These are phyloP conservation scores for Aelia acuminata DNA, from an alignment of 2,888 invertebrate species.

Conservation along the genomic window DNA sequence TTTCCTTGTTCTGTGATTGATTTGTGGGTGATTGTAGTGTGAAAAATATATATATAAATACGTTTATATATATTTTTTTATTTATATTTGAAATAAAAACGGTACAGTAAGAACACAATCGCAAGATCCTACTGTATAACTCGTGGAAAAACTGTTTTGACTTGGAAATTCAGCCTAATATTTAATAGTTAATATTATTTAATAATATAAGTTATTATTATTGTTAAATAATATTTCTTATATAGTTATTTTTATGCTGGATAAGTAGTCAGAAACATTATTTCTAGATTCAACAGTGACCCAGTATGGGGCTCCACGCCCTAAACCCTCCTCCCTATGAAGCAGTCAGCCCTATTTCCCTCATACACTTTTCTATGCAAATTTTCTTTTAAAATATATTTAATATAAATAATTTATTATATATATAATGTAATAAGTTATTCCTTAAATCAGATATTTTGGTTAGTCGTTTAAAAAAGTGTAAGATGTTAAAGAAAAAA, in stretches of 20 bases:
- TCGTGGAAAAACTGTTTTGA: background rate
- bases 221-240: background rate
- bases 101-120: too few species aligned
- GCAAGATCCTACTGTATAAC: too few species aligned
- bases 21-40: too few species aligned
- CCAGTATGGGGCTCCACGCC: constrained; percentile 49
- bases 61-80: too few species aligned
- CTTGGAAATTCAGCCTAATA: background rate
- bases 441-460: too few species aligned
- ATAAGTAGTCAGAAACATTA: background rate
- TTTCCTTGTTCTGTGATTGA: too few species aligned
- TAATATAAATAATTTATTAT: background rate
- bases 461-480: too few species aligned
- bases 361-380: background rate
- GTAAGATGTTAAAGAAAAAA: too few species aligned
- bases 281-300: constrained; percentile 52
- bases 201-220: background rate
- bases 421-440: too few species aligned
- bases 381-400: background rate
- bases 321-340: constrained; percentile 27
- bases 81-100: too few species aligned
- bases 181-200: background rate
- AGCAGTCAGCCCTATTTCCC: background rate
- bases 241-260: background rate
- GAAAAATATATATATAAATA: too few species aligned